phyloP scores from a whole-genome alignment of 2,113 vertebrate species.

The Australoheros scitulus region DNA sequence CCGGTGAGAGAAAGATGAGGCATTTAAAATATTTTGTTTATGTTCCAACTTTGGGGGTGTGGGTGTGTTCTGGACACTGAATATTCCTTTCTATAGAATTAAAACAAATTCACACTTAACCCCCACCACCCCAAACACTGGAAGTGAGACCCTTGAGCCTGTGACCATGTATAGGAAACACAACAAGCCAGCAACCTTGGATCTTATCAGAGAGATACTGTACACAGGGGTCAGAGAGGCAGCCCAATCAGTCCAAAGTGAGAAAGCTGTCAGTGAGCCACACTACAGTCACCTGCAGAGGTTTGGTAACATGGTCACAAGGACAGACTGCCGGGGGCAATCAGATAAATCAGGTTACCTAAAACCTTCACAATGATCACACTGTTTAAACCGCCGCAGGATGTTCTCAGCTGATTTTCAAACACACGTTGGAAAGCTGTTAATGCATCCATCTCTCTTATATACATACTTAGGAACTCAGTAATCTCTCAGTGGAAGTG shows the following conservation, averaged over 20 bases:
- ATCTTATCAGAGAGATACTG: background rate
- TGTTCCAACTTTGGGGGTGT: background rate
- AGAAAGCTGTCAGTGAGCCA: background rate
- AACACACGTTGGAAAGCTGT: background rate
- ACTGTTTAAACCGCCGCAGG: background rate
- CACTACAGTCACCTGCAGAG: background rate
- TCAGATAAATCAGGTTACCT: background rate
- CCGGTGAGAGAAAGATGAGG: background rate
- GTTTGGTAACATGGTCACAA: background rate
- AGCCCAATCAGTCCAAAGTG: background rate
- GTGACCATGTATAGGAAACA: background rate
- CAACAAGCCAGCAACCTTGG: constrained; percentile 1
- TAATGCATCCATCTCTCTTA: background rate
- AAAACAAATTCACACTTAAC: background rate
- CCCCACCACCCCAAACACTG: too few species aligned
- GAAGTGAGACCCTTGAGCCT: background rate
- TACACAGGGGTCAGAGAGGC: background rate
- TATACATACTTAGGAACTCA: background rate
- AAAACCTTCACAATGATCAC: background rate
- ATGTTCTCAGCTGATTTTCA: background rate
- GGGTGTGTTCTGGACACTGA: too few species aligned
- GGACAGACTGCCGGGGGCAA: background rate
- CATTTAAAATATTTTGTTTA: background rate
- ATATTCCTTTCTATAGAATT: too few species aligned
- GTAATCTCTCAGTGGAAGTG: background rate